Conservation (phyloP, 2,797 vertebrate species). For the Octomys mimax region DNA sequence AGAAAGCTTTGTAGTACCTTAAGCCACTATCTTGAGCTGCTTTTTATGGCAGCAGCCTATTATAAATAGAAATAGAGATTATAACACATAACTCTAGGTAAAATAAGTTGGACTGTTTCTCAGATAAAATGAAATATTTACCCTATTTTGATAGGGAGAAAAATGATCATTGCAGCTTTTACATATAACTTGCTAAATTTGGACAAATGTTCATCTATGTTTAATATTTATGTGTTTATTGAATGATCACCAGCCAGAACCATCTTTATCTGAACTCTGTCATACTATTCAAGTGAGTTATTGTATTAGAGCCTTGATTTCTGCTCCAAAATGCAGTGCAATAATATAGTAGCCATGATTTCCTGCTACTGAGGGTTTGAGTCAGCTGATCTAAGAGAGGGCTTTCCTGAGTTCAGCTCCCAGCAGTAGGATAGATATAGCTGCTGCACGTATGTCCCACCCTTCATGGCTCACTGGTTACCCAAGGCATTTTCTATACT, state of each 20-base stretch:
- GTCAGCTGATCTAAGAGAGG: neutral
- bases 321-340: neutral
- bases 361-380: conserved; percentile 10
- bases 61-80: conserved; percentile 33
- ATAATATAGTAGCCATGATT: neutral
- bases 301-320: conserved; percentile 32
- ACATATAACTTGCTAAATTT: conserved; percentile 25
- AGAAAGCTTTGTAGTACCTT: neutral
- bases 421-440: neutral
- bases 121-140: conserved; percentile 53
- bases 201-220: conserved; percentile 6
- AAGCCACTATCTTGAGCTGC: conserved; percentile 22
- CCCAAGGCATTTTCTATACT: neutral
- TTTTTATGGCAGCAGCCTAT: conserved; percentile 36
- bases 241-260: neutral
- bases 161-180: conserved; percentile 31
- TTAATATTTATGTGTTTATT: conserved; percentile 25
- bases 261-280: conserved; percentile 19
- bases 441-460: neutral
- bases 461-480: neutral
- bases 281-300: conserved; percentile 19
- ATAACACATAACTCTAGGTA: conserved; percentile 17
- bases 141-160: conserved; percentile 35
- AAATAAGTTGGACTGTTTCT: conserved; percentile 55
- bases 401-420: neutral